Base-by-base conservation (phyloP, 92 coral and sea anemone species). In the Nematostella vectensis region DNA sequence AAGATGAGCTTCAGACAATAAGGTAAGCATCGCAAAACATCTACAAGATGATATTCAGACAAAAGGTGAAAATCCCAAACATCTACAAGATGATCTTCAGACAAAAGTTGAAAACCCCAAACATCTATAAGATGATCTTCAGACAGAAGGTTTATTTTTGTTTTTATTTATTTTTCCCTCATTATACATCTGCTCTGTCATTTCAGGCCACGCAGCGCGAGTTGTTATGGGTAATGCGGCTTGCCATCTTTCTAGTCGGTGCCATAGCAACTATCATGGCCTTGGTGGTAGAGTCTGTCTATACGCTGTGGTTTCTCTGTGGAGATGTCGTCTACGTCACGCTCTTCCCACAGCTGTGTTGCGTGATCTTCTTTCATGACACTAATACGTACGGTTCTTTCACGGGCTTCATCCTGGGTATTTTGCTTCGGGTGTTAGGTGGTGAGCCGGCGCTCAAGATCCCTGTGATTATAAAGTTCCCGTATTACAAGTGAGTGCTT, bases 211-310 rank as follows among this genome's bases (percentile, higher is more conserved):
- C 96, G 1, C 61, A 52, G 29, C 55, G 53, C 6, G 96, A 88
- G 59, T 42, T 79, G 2, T 30, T 88, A 25, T 88, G 93, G 96
- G 88, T 83, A 30, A 88, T 88, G 78, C 96, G 96, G 17, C 8
- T 75, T 6, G 77, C 88, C 30, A 81, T 88, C 27, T 74, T 88
- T 15, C 54, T 72, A 18, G 80, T 75, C 23, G 96, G 88, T 31
- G 83, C 68, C 29, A 49, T 68, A 26, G 88, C 96, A 27, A 88
- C 96, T 6, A 70, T 50, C 13, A 69, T 88, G 72, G 85, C 96
- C 0, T 74, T 88, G 16, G 16, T 76, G 10, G 76, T 81, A 17
- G 63, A 66, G 17, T 88, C 96, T 4, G 88, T 88, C 58, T 88
- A 83, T 77, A 77, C 77, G 2, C 67, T 88, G 12, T 88, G 74